Base-by-base conservation (phyloP, 2,113 vertebrate species). In the Tinamus guttatus region DNA sequence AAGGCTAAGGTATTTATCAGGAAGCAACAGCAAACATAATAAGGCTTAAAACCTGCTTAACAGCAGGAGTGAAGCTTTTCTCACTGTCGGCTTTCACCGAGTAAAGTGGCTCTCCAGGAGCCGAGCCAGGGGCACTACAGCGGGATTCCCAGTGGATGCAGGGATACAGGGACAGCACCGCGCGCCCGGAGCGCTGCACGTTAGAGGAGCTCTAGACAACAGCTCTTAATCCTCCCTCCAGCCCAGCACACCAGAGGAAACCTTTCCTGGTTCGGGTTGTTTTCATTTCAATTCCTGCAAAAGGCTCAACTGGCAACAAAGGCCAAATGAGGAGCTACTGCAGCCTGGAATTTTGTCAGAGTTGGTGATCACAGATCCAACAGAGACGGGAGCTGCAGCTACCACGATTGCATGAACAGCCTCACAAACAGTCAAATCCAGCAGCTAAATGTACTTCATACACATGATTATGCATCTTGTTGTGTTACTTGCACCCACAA, bases 1-100 rank as follows among this genome's bases (percentile, higher is more conserved):
- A 56, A 91, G 87, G 64, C 86, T 89, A 95, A 87, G 58, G 14
- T 62, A 58, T 94, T 93, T 90, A 90, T 85, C 77, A 41, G 49
- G 59, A 68, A 79, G 24, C 10, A 75, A 58, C 47, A 49, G 74
- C 52, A 69, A 90, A 79, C 2, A 12, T 38, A 95, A 81, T 59
- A 75, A 95, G 76, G 81, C 54, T 96, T 81, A 83, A 87, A 62
- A n/a, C n/a, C 76, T 51, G 49, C 56, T 91, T 62, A 91, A 59
- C 78, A 75, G 63, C 2, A 74, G 70, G 91, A 80, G 36, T 51
- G 43, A 21, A 87, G 21, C 13, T 36, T 64, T 83, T 59, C 51
- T 67, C 41, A 63, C 45, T 47, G 84, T 69, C 27, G 6, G 41
- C 36, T 45, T 74, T 69, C 76, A 56, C 45, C 19, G 54, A 84